Evolutionary conservation across 2,888 invertebrate genomes (phyloP).

Genomic region (Carabus problematicus): DNA sequence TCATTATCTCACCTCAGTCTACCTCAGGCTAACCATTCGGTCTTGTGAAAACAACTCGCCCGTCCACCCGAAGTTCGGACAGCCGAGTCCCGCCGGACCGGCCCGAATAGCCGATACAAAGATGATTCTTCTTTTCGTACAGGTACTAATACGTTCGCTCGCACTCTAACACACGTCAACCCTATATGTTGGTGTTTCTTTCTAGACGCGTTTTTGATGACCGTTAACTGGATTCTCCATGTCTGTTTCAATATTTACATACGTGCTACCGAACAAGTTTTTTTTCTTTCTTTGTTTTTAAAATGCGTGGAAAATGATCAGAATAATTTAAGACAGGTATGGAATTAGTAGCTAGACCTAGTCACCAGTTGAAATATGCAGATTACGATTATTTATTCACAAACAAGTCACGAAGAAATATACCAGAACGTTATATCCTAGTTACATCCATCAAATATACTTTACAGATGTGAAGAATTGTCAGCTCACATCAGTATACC

Average conservation of each 20-base stretch:
- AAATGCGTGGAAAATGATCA: slow-evolving; percentile 35
- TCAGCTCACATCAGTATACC: no score
- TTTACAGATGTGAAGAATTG: no score
- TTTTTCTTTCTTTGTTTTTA: slow-evolving; percentile 33
- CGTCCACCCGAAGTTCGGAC: slow-evolving; percentile 54
- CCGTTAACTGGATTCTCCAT: slow-evolving; percentile 38
- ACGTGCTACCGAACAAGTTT: slow-evolving; percentile 33
- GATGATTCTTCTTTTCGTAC: slow-evolving; percentile 21
- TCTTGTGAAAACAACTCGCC: slow-evolving; percentile 52
- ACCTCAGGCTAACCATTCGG: slow-evolving; percentile 46
- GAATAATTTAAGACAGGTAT: slow-evolving; percentile 27
- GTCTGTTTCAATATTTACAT: slow-evolving; percentile 42
- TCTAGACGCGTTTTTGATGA: slow-evolving; percentile 35
- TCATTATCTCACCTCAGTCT: slow-evolving; percentile 59
- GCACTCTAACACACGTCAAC: neutral
- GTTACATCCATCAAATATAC: no score
- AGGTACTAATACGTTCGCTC: slow-evolving; percentile 17
- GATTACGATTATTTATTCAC: no score
- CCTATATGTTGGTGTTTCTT: slow-evolving; percentile 10
- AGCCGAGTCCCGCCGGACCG: slow-evolving; percentile 8
- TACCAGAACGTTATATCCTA: neutral
- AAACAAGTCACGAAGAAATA: no score
- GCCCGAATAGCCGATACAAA: neutral
- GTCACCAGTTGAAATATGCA: no score
- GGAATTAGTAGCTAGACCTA: neutral